These are phyloP conservation scores for Chionis minor DNA, from an alignment of 2,113 vertebrate genomes.

Conservation along the genomic window DNA sequence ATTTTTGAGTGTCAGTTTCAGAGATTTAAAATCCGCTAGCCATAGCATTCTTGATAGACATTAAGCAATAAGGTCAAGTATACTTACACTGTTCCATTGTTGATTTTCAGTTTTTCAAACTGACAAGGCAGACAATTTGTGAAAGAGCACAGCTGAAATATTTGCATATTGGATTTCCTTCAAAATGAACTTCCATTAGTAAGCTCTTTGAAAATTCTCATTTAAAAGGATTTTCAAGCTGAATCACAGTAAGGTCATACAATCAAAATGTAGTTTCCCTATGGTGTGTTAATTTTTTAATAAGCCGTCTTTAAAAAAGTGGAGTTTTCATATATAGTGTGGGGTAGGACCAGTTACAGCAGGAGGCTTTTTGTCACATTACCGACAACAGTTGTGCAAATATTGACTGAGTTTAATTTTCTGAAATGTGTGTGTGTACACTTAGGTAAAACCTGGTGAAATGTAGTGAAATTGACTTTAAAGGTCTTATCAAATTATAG, in stretches of 20 bases:
- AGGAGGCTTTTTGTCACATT: neutral
- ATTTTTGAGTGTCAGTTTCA: conserved; percentile 68
- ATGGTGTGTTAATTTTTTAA: conserved; percentile 18
- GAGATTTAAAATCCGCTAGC: conserved; percentile 75
- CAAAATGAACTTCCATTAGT: conserved; percentile 63
- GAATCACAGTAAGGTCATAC: conserved; percentile 31
- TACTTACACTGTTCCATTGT: conserved; percentile 71
- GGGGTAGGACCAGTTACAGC: neutral
- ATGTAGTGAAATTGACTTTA: neutral
- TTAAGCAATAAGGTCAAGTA: conserved; percentile 80
- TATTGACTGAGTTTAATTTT: neutral
- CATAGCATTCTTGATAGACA: conserved; percentile 70
- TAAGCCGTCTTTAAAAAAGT: conserved; percentile 18
- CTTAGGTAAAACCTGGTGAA: neutral
- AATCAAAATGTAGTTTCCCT: conserved; percentile 20
- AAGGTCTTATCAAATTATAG: neutral
- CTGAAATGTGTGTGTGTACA: neutral
- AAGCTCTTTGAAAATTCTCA: conserved; percentile 55
- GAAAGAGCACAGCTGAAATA: conserved; percentile 58
- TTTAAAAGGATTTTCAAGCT: conserved; percentile 52
- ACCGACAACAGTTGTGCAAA: neutral
- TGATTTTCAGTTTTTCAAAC: conserved; percentile 83
- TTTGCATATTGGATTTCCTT: conserved; percentile 78
- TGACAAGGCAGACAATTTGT: conserved; percentile 71
- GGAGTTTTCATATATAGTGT: neutral